A percentile compares a stretch with the other conserved stretches of the same genome.
These are phyloP conservation scores for Achatina immaculata DNA, from an alignment of 1,140 invertebrate genomes.

Conservation along the genomic window DNA sequence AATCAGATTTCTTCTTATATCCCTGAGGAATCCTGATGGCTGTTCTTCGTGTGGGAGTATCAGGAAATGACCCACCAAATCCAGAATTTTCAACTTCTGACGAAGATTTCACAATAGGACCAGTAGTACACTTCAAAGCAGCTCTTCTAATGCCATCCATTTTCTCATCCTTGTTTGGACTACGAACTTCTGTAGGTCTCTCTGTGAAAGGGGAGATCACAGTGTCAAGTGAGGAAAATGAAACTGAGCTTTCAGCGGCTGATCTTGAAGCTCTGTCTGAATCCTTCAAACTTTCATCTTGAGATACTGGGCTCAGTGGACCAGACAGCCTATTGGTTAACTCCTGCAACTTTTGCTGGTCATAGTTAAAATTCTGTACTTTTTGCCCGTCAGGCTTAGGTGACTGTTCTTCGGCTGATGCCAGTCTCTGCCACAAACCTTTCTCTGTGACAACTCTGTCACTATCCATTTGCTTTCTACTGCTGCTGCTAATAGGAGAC, in stretches of 20 bases:
- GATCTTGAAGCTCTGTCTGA: slow-evolving; percentile 7
- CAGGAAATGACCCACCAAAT: not conserved
- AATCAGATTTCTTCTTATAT: not conserved
- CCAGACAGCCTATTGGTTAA: not conserved
- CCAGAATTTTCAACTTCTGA: not conserved
- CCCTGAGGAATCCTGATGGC: slow-evolving; percentile 17
- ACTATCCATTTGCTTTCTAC: not conserved
- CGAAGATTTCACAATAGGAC: not conserved
- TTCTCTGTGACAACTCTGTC: slow-evolving; percentile 9
- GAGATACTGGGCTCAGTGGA: slow-evolving; percentile 7
- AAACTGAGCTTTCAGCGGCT: slow-evolving; percentile 22
- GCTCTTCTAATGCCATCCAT: not conserved
- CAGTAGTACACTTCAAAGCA: not conserved
- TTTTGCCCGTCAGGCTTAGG: not conserved
- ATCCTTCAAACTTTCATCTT: slow-evolving; percentile 1
- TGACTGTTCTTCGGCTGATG: not conserved
- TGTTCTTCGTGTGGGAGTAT: slow-evolving; percentile 10
- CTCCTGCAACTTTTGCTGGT: not conserved
- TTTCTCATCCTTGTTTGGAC: slow-evolving; percentile 10
- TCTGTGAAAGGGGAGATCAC: slow-evolving; percentile 13
- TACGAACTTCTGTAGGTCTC: not conserved
- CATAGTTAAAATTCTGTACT: not conserved
- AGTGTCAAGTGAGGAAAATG: slow-evolving; percentile 30
- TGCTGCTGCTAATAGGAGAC: not conserved
- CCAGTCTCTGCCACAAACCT: not conserved